Evolutionary conservation across 2,888 invertebrate species (phyloP).

Genomic region (Cerastis rubricosa): DNA sequence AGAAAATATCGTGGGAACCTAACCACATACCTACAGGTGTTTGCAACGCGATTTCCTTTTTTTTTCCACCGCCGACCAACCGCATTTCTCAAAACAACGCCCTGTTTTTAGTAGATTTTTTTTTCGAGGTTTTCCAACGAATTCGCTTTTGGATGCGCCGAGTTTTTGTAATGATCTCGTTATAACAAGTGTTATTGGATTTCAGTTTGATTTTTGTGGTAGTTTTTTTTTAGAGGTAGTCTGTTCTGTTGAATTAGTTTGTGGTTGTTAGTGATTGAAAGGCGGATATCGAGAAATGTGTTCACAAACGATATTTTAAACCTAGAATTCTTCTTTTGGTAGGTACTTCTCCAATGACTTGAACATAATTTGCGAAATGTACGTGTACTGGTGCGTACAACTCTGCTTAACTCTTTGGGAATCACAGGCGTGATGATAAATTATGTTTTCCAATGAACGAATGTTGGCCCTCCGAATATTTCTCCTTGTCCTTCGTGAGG

Average conservation of each 20-base stretch:
- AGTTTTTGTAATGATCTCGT: conserved; percentile 67
- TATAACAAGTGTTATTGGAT: conserved; percentile 58
- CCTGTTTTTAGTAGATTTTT: conserved; percentile 61
- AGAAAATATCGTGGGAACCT: conserved; percentile 75
- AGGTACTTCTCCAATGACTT: background rate
- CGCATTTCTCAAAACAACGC: conserved; percentile 67
- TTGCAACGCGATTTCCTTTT: conserved; percentile 57
- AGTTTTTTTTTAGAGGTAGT: conserved; percentile 27
- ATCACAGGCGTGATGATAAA: too few relatives aligned
- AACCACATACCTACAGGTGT: conserved; percentile 72
- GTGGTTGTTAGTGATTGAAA: background rate
- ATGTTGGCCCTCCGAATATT: background rate
- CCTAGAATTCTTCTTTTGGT: background rate
- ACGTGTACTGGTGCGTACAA: too few relatives aligned
- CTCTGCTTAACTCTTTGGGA: too few relatives aligned
- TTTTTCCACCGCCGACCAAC: conserved; percentile 60
- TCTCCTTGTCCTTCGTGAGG: background rate
- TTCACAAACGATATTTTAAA: background rate
- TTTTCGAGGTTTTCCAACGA: conserved; percentile 39
- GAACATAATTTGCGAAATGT: too few relatives aligned
- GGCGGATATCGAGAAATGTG: background rate
- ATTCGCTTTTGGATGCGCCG: conserved; percentile 48
- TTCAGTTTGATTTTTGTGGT: conserved; percentile 4
- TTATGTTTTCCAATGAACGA: background rate
- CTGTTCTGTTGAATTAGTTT: conserved; percentile 12